Base-by-base conservation (phyloP, 2,888 invertebrate species). In the Hemicrepidius hirtus region DNA sequence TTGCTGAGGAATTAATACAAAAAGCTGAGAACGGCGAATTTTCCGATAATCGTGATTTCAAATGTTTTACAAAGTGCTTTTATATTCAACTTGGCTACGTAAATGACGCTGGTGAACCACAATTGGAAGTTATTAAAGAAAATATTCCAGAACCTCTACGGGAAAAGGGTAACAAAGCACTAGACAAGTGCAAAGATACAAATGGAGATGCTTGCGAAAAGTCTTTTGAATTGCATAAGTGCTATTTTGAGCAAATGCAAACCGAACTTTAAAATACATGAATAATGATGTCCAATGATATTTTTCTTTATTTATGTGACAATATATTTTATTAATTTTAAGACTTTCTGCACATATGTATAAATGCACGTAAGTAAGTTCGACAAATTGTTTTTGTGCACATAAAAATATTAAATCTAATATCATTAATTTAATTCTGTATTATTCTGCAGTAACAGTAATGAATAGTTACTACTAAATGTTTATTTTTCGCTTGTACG, bases 131-230 rank as follows among this genome's bases (percentile, higher is more conserved):
- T 0, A 85, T 88, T 0, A 73, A 88, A 12, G 76, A 85, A 0
- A 88, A 88, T 74, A 50, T 89, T 0, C 87, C 88, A 0, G 72
- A 84, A 1, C 87, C 86, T 0, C 81, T 86, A 0, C 86, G 87
- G 53, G 80, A 81, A 0, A 85, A 85, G 0, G 86, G 87, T 0
- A 80, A 81, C 46, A 87, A 86, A 44, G 80, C 88, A 4, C 80
- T 87, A 0, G 86, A 86, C 53, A 83, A 82, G 28, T 88, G 88
- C 79, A 86, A 86, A 73, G 82, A 76, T 4, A 86, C 86, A 63
- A 82, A 80, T 10, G 88, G 87, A 0, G 83, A 85, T 6, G 9
- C 49, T 1, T 72, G 67, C n/a, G 76, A 78, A 16, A 73, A 60
- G 4, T 74, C 74, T 10, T 73, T 64, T 28, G 16, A 57, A 5